phyloP scores from a whole-genome alignment of 2,797 vertebrate species.

The Podargus strigoides region DNA sequence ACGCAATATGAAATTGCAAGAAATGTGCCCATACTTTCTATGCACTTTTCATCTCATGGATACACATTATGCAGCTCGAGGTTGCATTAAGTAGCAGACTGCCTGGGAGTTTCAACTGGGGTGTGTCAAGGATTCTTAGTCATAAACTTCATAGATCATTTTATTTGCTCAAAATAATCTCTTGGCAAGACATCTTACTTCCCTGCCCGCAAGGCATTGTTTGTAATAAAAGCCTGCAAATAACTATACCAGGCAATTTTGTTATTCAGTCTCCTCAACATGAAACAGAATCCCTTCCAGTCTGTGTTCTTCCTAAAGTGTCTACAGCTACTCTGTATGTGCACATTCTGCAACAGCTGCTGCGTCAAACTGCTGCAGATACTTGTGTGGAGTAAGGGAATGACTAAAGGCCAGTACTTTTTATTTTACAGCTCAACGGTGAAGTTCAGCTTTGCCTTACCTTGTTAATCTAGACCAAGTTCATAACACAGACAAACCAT shows the following conservation, averaged over 20 bases:
- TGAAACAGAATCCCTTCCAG: constrained; percentile 6
- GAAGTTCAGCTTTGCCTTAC: not conserved
- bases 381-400: not conserved
- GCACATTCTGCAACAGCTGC: not conserved
- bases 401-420: not conserved
- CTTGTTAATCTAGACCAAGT: not conserved
- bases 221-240: constrained; percentile 41
- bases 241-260: constrained; percentile 26
- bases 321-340: not conserved
- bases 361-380: not conserved
- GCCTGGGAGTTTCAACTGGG: constrained; percentile 1
- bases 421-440: not conserved
- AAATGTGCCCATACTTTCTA: not conserved
- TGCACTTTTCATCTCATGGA: not conserved
- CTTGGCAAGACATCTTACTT: constrained; percentile 47
- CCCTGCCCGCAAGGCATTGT: constrained; percentile 17
- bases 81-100: not conserved
- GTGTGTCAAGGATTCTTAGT: not conserved
- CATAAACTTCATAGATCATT: constrained; percentile 39
- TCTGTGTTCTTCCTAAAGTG: not conserved
- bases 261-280: constrained; percentile 23
- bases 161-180: constrained; percentile 59
- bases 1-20: not conserved
- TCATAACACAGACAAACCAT: not conserved
- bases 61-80: not conserved